These are phyloP conservation scores for Spodoptera littoralis DNA, from an alignment of 2,888 invertebrate genomes.

Conservation along the genomic window DNA sequence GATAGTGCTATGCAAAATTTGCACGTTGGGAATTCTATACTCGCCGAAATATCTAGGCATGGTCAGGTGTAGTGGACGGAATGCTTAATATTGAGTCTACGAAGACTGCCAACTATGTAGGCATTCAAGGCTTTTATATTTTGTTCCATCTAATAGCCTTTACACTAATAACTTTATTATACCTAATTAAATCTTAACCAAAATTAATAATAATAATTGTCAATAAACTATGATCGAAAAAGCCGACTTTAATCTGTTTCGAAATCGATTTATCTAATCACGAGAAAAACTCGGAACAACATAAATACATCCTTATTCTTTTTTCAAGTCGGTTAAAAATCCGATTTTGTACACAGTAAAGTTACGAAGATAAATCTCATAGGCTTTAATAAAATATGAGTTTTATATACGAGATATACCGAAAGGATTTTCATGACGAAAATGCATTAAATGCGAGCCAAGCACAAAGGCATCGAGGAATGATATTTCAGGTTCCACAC, in stretches of 20 bases:
- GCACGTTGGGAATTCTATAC: constrained; percentile 49
- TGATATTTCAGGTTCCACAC: constrained; percentile 37
- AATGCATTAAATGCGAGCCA: constrained; percentile 12
- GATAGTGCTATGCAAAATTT: constrained; percentile 44
- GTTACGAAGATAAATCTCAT: background rate
- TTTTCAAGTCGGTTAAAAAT: no score
- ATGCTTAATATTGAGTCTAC: constrained; percentile 58
- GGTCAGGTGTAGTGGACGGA: constrained; percentile 54
- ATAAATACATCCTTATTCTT: no score
- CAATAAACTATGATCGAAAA: no score
- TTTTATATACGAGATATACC: background rate
- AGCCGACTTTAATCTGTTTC: no score
- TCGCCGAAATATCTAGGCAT: constrained; percentile 46
- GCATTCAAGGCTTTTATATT: constrained; percentile 33
- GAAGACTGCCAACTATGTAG: constrained; percentile 29
- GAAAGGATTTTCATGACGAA: constrained; percentile 9
- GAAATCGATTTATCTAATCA: no score
- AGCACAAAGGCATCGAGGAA: constrained; percentile 21
- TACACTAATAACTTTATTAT: no score
- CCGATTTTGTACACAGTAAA: background rate
- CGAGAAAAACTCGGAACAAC: no score
- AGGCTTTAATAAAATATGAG: background rate
- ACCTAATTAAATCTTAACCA: no score
- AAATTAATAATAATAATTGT: no score
- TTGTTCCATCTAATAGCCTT: constrained; percentile 17